Evolutionary conservation across 2,888 invertebrate species (phyloP), one percentile per base, ranked within the genome.

Genomic region (Phytoseiulus persimilis): DNA sequence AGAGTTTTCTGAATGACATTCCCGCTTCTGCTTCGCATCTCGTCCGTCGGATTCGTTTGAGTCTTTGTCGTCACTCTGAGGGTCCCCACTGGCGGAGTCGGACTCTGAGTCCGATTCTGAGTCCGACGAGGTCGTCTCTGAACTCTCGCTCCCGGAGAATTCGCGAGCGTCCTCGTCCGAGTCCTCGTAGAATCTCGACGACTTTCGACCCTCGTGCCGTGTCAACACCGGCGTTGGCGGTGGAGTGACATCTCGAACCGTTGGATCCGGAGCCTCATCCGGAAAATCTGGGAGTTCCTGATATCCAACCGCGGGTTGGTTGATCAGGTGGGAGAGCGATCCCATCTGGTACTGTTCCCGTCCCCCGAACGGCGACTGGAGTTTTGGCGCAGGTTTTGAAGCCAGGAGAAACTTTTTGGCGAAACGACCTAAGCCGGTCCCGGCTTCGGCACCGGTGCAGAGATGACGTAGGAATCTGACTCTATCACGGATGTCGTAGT

Each of bases 401-500:
- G 96, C 95, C 90, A 98, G 94, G 92, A 99, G 97, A 91, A 99
- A 96, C 91, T 95, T 95, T 90, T 95, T 95, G 0, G 96, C 96
- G 92, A 95, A 94, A 90, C 94, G 94, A 0, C 95, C 93, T 33
- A 97, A 93, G 46, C 92, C 91, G 89, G 92, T 92, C 89, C 94
- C 94, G 90, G 93, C 94, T 83, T 94, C 93, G 18, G 94, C 94
- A 92, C 95, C 94, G 91, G 96, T 95, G 45, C 97, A 94, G 91
- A 97, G 95, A 91, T 95, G 95, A 28, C 96, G 95, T 90, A 99
- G 94, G 92, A 99, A 95, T 33, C 99, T 94, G 5, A 98, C 97
- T 18, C 98, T 94, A 93, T 99, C 99, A 33, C 99, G 94, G 90
- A 99, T 97, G 93, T 99, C 99, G 92, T 99, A 99, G 93, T 97